A percentile compares a stretch with the other conserved stretches of the same genome.
phyloP scores from a whole-genome alignment of 1,140 invertebrate genomes.

The silkworm (Bombyx mori) region ASM3026992v2 NC_085111.1:3591001-3591500 shows the following conservation, averaged over 20 bases:
- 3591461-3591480: too few relatives aligned
- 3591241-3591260: not conserved
- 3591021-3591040: constrained; percentile 27
- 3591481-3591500: too few relatives aligned
- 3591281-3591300: not conserved
- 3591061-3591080: constrained; percentile 25
- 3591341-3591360: constrained; percentile 2
- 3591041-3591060: constrained; percentile 24
- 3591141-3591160: constrained; percentile 21
- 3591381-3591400: too few relatives aligned
- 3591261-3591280: too few relatives aligned
- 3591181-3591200: not conserved
- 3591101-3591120: constrained; percentile 36
- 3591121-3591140: constrained; percentile 26
- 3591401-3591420: too few relatives aligned
- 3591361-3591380: not conserved
- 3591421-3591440: too few relatives aligned
- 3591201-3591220: not conserved
- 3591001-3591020: constrained; percentile 37
- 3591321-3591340: not conserved
- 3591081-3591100: constrained; percentile 21
- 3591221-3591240: not conserved
- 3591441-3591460: too few relatives aligned
- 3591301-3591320: constrained; percentile 3
- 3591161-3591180: constrained; percentile 9